These are phyloP conservation scores for Muricea muricata DNA, from an alignment of 92 coral and sea anemone genomes.

Conservation along the genomic window DNA sequence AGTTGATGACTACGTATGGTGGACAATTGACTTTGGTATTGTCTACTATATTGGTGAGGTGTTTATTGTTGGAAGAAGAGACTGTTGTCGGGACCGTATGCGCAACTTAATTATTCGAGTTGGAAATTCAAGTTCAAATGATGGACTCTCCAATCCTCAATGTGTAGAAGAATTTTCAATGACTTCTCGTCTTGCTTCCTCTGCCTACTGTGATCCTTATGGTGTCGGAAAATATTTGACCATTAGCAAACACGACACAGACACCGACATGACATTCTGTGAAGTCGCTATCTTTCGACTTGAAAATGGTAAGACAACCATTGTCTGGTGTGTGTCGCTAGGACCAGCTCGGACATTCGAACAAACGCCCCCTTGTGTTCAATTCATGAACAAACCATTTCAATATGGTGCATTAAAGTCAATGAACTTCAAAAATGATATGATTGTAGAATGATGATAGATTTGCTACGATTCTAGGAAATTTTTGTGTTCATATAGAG, in stretches of 20 bases:
- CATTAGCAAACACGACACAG: neutral
- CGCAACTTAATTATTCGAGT: neutral
- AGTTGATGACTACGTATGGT: neutral
- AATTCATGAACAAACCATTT: no score
- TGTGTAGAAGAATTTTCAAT: neutral
- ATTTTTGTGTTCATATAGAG: no score
- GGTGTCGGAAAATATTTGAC: neutral
- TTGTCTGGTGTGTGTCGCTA: no score
- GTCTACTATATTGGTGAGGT: neutral
- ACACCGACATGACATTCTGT: neutral
- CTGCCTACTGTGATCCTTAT: neutral
- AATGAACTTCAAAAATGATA: no score
- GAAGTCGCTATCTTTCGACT: conserved; percentile 6
- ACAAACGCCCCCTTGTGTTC: no score
- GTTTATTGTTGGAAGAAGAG: neutral
- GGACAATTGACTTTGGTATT: neutral
- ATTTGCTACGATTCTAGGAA: no score
- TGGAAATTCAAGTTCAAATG: neutral
- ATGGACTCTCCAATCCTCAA: neutral
- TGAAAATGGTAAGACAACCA: neutral
- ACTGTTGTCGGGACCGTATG: neutral
- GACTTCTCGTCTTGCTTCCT: neutral
- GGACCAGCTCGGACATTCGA: no score
- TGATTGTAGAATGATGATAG: no score
- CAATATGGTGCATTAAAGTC: no score